These are phyloP conservation scores for Chascanopsetta lugubris DNA, from an alignment of 2,113 vertebrate genomes.

Conservation along the genomic window DNA sequence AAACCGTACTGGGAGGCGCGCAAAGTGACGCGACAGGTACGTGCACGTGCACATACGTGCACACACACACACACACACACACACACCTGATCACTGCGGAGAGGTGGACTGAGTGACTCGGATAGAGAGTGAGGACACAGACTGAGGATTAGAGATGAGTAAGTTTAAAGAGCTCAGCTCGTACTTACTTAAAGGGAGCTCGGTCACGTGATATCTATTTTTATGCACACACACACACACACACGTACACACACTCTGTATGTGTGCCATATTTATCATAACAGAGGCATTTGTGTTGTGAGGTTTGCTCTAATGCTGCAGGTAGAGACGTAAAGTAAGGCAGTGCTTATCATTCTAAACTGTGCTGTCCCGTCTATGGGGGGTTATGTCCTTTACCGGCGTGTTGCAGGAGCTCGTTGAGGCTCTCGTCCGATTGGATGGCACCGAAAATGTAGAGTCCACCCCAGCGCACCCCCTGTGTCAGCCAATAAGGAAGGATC, in stretches of 20 bases:
- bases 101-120: background rate
- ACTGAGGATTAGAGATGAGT: constrained; percentile 53
- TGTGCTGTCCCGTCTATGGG: background rate
- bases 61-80: constrained; percentile 5
- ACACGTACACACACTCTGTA: background rate
- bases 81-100: background rate
- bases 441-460: constrained; percentile 1
- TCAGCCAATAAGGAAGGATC: constrained; percentile 20
- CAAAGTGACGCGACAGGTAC: constrained; percentile 91
- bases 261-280: constrained; percentile 2
- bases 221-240: constrained; percentile 25
- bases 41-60: background rate
- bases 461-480: background rate
- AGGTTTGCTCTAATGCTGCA: background rate
- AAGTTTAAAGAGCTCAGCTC: constrained; percentile 60
- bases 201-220: constrained; percentile 57
- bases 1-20: constrained; percentile 99
- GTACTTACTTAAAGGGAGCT: constrained; percentile 56
- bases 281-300: background rate
- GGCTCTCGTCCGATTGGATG: constrained; percentile 31
- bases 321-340: background rate
- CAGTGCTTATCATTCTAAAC: background rate
- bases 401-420: background rate
- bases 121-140: constrained; percentile 31
- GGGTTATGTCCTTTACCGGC: constrained; percentile 16